Percentiles rank a stretch among this genome's conserved stretches.
These are phyloP conservation scores for Willowsia nigromaculata DNA, from an alignment of 2,888 invertebrate genomes.

Conservation along the genomic window DNA sequence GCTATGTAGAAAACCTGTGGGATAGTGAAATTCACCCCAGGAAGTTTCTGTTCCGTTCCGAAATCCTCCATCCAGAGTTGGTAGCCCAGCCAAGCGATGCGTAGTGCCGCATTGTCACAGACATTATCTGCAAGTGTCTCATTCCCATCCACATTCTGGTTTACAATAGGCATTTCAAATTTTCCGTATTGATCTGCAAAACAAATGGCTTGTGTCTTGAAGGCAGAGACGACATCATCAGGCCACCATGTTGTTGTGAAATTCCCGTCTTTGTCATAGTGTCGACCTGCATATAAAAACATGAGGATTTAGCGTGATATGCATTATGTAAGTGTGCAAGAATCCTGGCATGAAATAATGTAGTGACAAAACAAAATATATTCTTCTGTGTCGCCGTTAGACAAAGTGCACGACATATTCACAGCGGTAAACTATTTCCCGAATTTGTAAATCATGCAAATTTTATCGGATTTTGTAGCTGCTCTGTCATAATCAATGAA, in stretches of 20 bases:
- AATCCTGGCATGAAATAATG: not conserved
- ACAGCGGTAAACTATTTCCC: too few species aligned
- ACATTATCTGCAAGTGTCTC: constrained; percentile 81
- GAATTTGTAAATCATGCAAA: too few species aligned
- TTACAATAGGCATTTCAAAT: constrained; percentile 79
- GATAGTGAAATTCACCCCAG: constrained; percentile 80
- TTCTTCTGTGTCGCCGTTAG: not conserved
- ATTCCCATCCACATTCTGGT: constrained; percentile 80
- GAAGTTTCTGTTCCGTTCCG: constrained; percentile 78
- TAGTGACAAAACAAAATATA: not conserved
- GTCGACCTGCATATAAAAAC: constrained; percentile 77
- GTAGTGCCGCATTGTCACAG: constrained; percentile 80
- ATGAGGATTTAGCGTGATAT: not conserved
- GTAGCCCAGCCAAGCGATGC: constrained; percentile 80
- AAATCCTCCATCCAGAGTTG: constrained; percentile 79
- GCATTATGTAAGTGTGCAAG: too few species aligned
- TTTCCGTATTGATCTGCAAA: constrained; percentile 80
- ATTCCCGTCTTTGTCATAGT: constrained; percentile 80
- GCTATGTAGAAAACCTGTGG: constrained; percentile 80
- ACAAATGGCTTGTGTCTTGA: constrained; percentile 79
- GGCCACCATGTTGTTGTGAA: constrained; percentile 80
- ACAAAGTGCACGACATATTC: too few species aligned
- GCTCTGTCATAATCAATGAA: too few species aligned
- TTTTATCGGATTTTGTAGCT: too few species aligned
- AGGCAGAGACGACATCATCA: constrained; percentile 79